Conservation (phyloP, 1,140 invertebrate genomes). For the Euura saliciscinereae region DNA sequence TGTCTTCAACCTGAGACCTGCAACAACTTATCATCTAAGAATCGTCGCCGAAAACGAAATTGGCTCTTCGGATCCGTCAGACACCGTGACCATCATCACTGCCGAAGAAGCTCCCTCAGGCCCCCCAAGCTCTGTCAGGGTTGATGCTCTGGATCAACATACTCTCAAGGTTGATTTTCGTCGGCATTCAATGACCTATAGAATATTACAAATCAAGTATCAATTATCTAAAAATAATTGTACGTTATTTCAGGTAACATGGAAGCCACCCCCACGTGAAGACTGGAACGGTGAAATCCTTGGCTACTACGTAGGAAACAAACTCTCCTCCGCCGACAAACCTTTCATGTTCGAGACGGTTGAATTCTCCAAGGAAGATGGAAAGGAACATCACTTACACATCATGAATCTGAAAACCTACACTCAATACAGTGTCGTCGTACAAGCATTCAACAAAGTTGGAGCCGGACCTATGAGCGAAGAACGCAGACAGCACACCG, state of each 20-base stretch:
- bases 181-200: background rate
- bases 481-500: constrained; percentile 88
- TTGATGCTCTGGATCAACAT: constrained; percentile 91
- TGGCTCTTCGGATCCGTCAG: constrained; percentile 88
- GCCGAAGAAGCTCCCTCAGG: constrained; percentile 93
- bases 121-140: constrained; percentile 80
- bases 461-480: constrained; percentile 90
- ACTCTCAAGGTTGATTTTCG: constrained; percentile 74
- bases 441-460: constrained; percentile 94
- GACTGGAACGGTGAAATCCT: constrained; percentile 94
- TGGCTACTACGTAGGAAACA: constrained; percentile 90
- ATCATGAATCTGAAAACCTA: constrained; percentile 87
- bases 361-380: constrained; percentile 89
- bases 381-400: constrained; percentile 86
- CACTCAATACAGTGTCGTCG: constrained; percentile 93
- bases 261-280: constrained; percentile 89
- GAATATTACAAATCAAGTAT: no score
- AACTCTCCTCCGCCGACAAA: constrained; percentile 86
- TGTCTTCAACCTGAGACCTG: constrained; percentile 87
- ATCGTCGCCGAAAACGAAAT: constrained; percentile 95
- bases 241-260: constrained; percentile 63
- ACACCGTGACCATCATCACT: constrained; percentile 91
- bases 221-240: background rate
- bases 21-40: constrained; percentile 89
- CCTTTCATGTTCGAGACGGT: constrained; percentile 91